Evolutionary conservation across 1,140 invertebrate genomes (phyloP).

Genomic region (Myzus persicae): DNA sequence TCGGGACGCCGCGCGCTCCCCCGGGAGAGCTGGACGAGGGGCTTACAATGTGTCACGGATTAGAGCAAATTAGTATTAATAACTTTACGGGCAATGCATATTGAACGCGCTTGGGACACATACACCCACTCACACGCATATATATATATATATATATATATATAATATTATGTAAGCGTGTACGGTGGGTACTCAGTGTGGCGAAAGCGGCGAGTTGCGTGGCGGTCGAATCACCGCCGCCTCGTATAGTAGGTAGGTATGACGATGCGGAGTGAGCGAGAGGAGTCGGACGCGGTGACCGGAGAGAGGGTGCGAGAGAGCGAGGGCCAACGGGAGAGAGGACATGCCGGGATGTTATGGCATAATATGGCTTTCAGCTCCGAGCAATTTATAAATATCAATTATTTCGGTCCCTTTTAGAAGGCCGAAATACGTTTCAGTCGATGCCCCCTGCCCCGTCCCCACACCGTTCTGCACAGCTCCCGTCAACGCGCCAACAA

Average conservation of each 20-base stretch:
- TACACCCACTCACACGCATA: not conserved
- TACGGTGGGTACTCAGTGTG: not conserved
- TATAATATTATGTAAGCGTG: not conserved
- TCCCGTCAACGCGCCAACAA: not conserved
- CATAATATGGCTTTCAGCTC: not conserved
- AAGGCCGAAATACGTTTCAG: not conserved
- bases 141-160: not conserved
- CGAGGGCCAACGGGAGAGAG: not conserved
- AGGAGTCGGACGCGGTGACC: not conserved
- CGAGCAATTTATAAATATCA: conserved; percentile 46
- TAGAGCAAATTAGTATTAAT: conserved; percentile 56
- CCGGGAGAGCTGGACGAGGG: conserved; percentile 19
- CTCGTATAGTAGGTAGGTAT: not conserved
- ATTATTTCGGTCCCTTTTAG: conserved; percentile 21
- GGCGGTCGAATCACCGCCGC: not conserved
- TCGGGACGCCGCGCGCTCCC: not conserved
- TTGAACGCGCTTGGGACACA: conserved; percentile 25
- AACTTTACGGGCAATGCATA: conserved; percentile 51
- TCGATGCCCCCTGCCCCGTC: not conserved
- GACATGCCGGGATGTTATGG: not conserved
- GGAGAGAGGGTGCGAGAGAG: not conserved
- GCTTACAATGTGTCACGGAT: conserved; percentile 51
- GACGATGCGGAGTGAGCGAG: not conserved
- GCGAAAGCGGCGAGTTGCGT: not conserved
- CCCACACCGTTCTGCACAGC: too few species aligned